Evolutionary conservation across 1,140 invertebrate species (phyloP).

Genomic region (Sitophilus oryzae): DNA sequence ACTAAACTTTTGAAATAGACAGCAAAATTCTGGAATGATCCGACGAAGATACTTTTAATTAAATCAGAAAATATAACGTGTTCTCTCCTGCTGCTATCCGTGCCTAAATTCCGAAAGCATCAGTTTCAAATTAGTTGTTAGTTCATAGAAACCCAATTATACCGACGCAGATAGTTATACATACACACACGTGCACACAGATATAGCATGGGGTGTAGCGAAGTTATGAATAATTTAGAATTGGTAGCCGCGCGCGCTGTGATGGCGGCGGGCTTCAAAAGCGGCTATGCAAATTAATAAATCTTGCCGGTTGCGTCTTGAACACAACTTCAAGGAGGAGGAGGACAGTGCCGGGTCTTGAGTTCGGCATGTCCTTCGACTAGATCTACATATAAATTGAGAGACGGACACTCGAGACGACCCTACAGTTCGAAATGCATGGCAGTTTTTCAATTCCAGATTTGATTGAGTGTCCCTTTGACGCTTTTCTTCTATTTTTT

Average conservation of each 20-base stretch:
- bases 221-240: conserved; percentile 41
- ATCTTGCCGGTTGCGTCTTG: conserved; percentile 40
- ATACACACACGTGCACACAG: no score
- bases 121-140: conserved; percentile 20
- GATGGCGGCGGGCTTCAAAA: conserved; percentile 37
- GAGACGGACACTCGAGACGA: conserved; percentile 29
- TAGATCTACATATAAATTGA: conserved; percentile 39
- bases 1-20: no score
- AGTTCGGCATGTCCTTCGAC: conserved; percentile 26
- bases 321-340: no score
- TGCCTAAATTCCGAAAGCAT: neutral
- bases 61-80: no score
- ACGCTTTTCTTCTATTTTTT: neutral
- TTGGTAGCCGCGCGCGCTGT: no score
- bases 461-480: conserved; percentile 15
- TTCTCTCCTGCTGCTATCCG: no score
- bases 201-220: conserved; percentile 29
- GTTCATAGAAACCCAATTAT: conserved; percentile 24
- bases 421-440: conserved; percentile 23
- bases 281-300: conserved; percentile 42
- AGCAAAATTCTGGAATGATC: no score
- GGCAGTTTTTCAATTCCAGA: conserved; percentile 12
- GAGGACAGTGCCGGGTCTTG: no score
- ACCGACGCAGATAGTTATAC: conserved; percentile 24
- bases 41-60: no score